A percentile compares a stretch with the other conserved stretches of the same genome.
Evolutionary conservation across 1,140 invertebrate genomes (phyloP).

Genomic region (Semibalanus balanoides): DNA sequence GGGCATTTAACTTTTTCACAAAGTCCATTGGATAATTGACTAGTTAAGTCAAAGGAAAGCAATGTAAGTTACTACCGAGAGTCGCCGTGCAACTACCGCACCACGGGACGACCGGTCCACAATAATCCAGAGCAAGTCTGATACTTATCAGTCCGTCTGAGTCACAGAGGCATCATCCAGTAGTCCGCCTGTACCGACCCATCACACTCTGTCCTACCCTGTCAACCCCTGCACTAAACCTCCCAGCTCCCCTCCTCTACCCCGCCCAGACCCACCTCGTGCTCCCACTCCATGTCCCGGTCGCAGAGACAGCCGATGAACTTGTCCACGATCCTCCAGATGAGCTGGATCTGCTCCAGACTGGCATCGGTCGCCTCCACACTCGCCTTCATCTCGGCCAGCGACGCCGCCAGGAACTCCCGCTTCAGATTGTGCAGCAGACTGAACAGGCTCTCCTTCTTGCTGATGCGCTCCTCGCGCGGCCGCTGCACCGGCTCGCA

Average conservation of each 20-base stretch:
- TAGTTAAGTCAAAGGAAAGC: too few species aligned
- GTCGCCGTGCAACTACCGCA: too few species aligned
- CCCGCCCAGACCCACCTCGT: not conserved
- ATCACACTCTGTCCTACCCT: too few species aligned
- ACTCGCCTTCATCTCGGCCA: not conserved
- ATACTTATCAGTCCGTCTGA: too few species aligned
- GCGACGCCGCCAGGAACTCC: not conserved
- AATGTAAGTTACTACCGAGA: too few species aligned
- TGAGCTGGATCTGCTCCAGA: not conserved
- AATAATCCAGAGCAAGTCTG: too few species aligned
- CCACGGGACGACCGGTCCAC: too few species aligned
- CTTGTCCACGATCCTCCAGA: not conserved
- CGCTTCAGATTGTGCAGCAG: slow-evolving; percentile 6
- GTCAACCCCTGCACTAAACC: too few species aligned
- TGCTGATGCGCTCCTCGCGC: not conserved
- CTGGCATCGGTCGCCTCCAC: not conserved
- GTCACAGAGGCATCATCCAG: too few species aligned
- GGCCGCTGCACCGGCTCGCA: not conserved
- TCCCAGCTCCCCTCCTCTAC: not conserved
- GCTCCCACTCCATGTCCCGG: not conserved
- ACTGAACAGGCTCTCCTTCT: slow-evolving; percentile 1
- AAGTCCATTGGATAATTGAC: too few species aligned
- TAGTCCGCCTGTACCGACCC: too few species aligned
- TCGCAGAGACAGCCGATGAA: not conserved
- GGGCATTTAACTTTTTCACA: too few species aligned